These are phyloP conservation scores for Operophtera brumata DNA, from an alignment of 2,888 invertebrate genomes.

Conservation along the genomic window DNA sequence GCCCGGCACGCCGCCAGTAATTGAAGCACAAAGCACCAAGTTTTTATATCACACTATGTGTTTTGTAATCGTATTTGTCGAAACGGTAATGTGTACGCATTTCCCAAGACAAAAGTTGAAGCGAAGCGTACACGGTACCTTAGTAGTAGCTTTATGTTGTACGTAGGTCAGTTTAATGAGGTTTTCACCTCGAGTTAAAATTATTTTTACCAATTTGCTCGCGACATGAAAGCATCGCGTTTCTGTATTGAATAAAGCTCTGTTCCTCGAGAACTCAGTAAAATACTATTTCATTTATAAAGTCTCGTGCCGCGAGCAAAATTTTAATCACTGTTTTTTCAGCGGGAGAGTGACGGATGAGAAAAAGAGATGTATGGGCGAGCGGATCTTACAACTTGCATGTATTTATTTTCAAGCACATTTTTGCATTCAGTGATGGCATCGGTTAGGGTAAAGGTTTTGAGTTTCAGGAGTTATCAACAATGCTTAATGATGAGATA, in stretches of 20 bases:
- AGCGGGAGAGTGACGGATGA: constrained; percentile 68
- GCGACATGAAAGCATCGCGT: constrained; percentile 31
- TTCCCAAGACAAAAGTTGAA: constrained; percentile 14
- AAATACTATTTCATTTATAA: constrained; percentile 35
- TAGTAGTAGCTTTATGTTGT: constrained; percentile 80
- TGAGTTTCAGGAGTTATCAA: constrained; percentile 55
- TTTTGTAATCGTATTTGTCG: constrained; percentile 78
- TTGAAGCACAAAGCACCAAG: constrained; percentile 77
- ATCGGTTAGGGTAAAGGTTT: constrained; percentile 55
- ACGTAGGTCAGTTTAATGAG: constrained; percentile 68
- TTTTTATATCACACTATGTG: constrained; percentile 79
- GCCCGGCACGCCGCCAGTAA: constrained; percentile 81
- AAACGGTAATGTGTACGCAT: constrained; percentile 72
- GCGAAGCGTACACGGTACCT: constrained; percentile 61
- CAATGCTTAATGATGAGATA: constrained; percentile 57
- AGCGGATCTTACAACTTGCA: constrained; percentile 72
- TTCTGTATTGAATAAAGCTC: constrained; percentile 13
- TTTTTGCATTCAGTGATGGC: constrained; percentile 80
- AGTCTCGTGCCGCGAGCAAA: constrained; percentile 52
- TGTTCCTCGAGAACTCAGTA: constrained; percentile 16
- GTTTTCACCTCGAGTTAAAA: constrained; percentile 52
- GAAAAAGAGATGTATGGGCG: constrained; percentile 72
- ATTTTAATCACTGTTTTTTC: constrained; percentile 58
- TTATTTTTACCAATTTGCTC: constrained; percentile 44
- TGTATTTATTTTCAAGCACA: constrained; percentile 74